These are phyloP conservation scores for Pantala flavescens DNA, from an alignment of 1,140 invertebrate genomes.

Conservation along the genomic window DNA sequence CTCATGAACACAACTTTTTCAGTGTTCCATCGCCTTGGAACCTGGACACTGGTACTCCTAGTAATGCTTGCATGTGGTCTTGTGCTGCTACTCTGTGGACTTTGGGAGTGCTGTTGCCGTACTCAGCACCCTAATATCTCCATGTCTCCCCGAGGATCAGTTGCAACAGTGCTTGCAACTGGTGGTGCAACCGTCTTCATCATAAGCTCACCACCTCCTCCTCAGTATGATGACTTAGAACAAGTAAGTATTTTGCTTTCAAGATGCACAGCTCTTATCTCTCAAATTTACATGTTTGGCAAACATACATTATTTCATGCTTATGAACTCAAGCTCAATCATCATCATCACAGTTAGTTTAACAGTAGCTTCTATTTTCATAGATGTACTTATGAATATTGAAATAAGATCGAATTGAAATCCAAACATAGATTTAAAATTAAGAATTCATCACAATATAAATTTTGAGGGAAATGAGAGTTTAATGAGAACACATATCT, in stretches of 20 bases:
- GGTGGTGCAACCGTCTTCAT: background rate
- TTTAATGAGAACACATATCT: too few species aligned
- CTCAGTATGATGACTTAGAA: background rate
- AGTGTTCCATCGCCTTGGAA: slow-evolving; percentile 42
- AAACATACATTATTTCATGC: too few species aligned
- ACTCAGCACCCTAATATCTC: slow-evolving; percentile 11
- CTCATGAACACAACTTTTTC: background rate
- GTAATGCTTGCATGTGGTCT: slow-evolving; percentile 51
- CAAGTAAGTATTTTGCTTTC: background rate
- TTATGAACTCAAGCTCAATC: too few species aligned
- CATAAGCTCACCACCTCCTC: background rate
- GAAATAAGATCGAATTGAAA: too few species aligned
- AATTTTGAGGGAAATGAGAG: too few species aligned
- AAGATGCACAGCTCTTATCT: too few species aligned
- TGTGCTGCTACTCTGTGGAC: slow-evolving; percentile 49
- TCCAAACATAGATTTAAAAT: too few species aligned
- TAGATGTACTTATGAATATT: too few species aligned
- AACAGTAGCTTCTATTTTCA: too few species aligned
- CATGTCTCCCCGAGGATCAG: background rate
- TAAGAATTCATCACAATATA: too few species aligned
- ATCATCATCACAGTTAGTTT: too few species aligned
- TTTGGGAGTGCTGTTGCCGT: slow-evolving; percentile 42
- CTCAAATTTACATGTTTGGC: too few species aligned
- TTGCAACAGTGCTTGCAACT: background rate
- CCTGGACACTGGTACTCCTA: slow-evolving; percentile 52